These are phyloP conservation scores for Caiman crocodilus DNA, from an alignment of 2,797 vertebrate genomes.

Conservation along the genomic window DNA sequence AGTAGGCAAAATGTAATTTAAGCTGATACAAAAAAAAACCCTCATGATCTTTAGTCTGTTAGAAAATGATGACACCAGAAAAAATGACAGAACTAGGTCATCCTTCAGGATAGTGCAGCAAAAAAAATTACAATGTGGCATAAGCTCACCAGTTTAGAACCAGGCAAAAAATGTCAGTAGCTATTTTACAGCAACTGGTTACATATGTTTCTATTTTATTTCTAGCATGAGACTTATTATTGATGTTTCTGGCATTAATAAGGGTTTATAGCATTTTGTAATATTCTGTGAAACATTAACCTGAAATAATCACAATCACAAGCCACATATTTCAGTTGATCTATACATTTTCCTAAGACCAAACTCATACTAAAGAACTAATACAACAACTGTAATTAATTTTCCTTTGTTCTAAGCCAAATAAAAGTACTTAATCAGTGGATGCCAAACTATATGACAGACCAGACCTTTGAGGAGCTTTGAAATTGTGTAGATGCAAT, in stretches of 20 bases:
- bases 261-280: background rate
- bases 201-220: background rate
- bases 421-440: background rate
- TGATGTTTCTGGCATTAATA: background rate
- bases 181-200: background rate
- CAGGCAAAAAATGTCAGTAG: background rate
- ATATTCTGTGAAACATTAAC: conserved; percentile 13
- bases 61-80: background rate
- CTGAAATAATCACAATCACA: background rate
- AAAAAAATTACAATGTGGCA: conserved; percentile 15
- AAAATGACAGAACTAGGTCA: conserved; percentile 68
- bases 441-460: background rate
- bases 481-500: background rate
- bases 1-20: conserved; percentile 54
- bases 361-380: background rate
- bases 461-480: background rate
- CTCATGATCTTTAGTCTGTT: conserved; percentile 2
- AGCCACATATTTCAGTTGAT: background rate
- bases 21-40: conserved; percentile 36
- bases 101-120: conserved; percentile 13
- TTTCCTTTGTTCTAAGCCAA: conserved; percentile 46
- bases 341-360: background rate
- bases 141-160: conserved; percentile 33
- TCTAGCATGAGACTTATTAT: background rate
- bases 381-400: conserved; percentile 43